Evolutionary conservation across 2,888 invertebrate species (phyloP).

Genomic region (Pachydiplax longipennis): DNA sequence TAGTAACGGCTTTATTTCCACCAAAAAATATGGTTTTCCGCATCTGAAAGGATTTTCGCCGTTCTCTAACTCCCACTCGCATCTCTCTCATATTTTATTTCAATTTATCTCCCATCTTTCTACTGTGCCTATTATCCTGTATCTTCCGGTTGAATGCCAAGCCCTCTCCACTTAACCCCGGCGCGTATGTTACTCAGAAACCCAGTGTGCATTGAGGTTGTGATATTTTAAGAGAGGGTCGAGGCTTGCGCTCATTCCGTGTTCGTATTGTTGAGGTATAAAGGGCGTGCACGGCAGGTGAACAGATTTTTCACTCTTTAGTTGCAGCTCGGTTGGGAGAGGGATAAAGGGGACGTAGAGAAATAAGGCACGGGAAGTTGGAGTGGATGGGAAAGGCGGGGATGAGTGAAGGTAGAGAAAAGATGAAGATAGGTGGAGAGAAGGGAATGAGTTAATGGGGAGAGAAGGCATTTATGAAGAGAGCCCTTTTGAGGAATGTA

Average conservation of each 20-base stretch:
- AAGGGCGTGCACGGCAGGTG: background rate
- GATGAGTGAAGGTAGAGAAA: background rate
- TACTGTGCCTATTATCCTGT: background rate
- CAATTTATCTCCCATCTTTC: background rate
- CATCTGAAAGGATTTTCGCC: background rate
- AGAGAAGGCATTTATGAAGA: conserved; percentile 13
- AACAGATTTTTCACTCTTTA: background rate
- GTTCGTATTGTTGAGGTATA: background rate
- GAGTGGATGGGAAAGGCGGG: background rate
- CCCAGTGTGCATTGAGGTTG: background rate
- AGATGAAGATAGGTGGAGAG: background rate
- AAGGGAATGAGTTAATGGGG: background rate
- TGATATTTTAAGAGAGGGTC: conserved; percentile 13
- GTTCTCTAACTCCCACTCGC: background rate
- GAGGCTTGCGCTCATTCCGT: background rate
- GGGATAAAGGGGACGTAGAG: background rate
- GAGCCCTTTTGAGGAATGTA: background rate
- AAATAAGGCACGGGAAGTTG: background rate
- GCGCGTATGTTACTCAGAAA: background rate
- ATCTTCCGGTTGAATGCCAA: background rate
- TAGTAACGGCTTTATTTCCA: background rate
- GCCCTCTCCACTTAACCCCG: background rate
- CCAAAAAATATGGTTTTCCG: background rate
- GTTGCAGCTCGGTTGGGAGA: background rate
- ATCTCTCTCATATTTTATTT: background rate